Evolutionary conservation across 2,113 vertebrate species (phyloP).

Genomic region (Varanus komodoensis): DNA sequence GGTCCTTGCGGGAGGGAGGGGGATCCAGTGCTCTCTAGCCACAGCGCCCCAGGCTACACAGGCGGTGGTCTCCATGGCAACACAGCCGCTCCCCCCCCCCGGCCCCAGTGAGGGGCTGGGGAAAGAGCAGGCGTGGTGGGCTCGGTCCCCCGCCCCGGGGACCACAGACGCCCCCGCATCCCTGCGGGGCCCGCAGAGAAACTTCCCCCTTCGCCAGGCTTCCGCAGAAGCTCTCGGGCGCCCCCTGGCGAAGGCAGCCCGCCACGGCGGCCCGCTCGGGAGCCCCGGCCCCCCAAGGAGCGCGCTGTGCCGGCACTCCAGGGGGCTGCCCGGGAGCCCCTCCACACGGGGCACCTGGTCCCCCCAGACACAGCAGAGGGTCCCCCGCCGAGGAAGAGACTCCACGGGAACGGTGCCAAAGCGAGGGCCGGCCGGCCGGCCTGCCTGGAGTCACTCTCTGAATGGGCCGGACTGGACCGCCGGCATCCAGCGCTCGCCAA

Average conservation of each 20-base stretch:
- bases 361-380: no score
- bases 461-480: neutral
- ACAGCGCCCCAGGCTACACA: neutral
- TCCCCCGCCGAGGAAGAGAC: no score
- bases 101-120: neutral
- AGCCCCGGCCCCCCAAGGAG: no score
- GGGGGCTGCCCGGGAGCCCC: no score
- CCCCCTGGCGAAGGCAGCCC: neutral
- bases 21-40: neutral
- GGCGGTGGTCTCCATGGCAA: conserved; percentile 3
- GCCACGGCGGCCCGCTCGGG: neutral
- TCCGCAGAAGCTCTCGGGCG: neutral
- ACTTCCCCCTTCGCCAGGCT: neutral
- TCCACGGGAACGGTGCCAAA: neutral
- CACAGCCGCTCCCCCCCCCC: neutral
- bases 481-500: neutral
- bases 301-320: neutral
- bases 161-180: neutral
- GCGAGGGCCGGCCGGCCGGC: neutral
- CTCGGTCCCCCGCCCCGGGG: neutral
- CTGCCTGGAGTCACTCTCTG: neutral
- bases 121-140: no score
- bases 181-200: neutral
- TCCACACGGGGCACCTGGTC: no score
- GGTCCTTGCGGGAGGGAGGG: neutral